phyloP scores from a whole-genome alignment of 1,140 invertebrate genomes.

The Orchesella cincta region DNA sequence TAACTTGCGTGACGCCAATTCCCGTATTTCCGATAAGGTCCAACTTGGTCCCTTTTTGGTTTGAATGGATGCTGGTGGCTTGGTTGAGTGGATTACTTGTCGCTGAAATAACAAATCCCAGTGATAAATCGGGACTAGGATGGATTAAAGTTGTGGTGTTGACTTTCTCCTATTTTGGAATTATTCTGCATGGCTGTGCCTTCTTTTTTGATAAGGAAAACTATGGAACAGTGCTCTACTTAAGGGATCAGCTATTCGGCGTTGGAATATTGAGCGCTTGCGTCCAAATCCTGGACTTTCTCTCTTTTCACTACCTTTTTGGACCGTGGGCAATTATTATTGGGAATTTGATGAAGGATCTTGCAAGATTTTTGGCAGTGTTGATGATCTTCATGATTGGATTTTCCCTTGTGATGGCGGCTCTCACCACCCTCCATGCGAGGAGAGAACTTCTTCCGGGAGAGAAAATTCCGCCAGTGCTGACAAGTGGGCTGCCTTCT shows the following conservation, averaged over 20 bases:
- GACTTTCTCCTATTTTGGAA: slow-evolving; percentile 86
- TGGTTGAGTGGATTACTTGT: slow-evolving; percentile 94
- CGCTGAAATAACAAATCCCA: slow-evolving; percentile 94
- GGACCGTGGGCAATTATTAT: slow-evolving; percentile 96
- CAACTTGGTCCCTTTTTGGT: slow-evolving; percentile 67
- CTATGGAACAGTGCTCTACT: slow-evolving; percentile 83
- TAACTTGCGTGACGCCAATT: slow-evolving; percentile 85
- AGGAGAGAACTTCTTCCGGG: slow-evolving; percentile 44
- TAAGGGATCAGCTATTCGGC: slow-evolving; percentile 94
- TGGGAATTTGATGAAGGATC: slow-evolving; percentile 83
- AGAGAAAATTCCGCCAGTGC: slow-evolving; percentile 42
- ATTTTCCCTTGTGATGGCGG: slow-evolving; percentile 97
- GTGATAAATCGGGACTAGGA: slow-evolving; percentile 89
- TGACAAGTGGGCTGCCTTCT: slow-evolving; percentile 53
- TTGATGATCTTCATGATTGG: slow-evolving; percentile 96
- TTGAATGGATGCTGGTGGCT: slow-evolving; percentile 92
- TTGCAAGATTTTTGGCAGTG: slow-evolving; percentile 93
- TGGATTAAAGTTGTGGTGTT: slow-evolving; percentile 90
- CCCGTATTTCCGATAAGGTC: slow-evolving; percentile 65
- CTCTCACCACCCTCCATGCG: slow-evolving; percentile 79
- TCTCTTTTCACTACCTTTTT: slow-evolving; percentile 98
- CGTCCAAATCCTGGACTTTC: slow-evolving; percentile 93
- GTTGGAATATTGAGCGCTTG: slow-evolving; percentile 91
- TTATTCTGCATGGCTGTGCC: slow-evolving; percentile 83
- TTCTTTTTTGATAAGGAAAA: slow-evolving; percentile 64